A percentile compares a stretch with the other conserved stretches of the same genome.
phyloP scores from a whole-genome alignment of 2,797 vertebrate species.

The Erpetoichthys calabaricus region DNA sequence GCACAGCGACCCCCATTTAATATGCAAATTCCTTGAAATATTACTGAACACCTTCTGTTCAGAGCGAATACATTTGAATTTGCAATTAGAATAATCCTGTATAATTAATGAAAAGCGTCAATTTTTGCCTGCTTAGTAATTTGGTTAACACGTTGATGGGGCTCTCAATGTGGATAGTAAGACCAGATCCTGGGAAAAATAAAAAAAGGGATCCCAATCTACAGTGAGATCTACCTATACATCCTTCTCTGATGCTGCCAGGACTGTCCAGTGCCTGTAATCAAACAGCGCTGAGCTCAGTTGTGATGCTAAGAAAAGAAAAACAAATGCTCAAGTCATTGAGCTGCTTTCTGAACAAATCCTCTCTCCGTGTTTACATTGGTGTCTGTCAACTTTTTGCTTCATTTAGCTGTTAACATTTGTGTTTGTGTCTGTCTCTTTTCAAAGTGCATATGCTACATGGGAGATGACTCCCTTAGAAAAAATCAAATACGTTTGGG shows the following conservation, averaged over 20 bases:
- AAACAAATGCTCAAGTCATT: slow-evolving; percentile 27
- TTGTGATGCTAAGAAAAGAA: no score
- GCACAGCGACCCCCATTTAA: slow-evolving; percentile 76
- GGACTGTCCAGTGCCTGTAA: no score
- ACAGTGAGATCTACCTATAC: no score
- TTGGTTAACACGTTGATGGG: slow-evolving; percentile 92
- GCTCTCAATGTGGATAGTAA: slow-evolving; percentile 30
- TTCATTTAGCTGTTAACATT: slow-evolving; percentile 3
- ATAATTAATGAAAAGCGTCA: slow-evolving; percentile 97
- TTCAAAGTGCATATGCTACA: no score
- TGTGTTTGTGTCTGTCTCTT: not conserved
- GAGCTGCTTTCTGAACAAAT: slow-evolving; percentile 20
- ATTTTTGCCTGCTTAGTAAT: slow-evolving; percentile 84
- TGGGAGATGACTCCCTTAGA: no score
- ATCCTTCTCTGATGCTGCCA: no score
- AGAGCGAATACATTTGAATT: slow-evolving; percentile 86
- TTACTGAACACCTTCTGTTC: slow-evolving; percentile 93
- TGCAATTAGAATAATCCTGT: slow-evolving; percentile 93
- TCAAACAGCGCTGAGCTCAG: no score
- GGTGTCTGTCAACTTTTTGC: slow-evolving; percentile 5
- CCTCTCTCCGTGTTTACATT: slow-evolving; percentile 11
- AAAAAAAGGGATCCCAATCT: no score
- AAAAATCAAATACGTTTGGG: no score
- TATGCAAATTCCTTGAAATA: slow-evolving; percentile 89
- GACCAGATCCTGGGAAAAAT: not conserved